Base-by-base conservation (phyloP, 2,888 invertebrate genomes). In the Sphaeridia pumilis region DNA sequence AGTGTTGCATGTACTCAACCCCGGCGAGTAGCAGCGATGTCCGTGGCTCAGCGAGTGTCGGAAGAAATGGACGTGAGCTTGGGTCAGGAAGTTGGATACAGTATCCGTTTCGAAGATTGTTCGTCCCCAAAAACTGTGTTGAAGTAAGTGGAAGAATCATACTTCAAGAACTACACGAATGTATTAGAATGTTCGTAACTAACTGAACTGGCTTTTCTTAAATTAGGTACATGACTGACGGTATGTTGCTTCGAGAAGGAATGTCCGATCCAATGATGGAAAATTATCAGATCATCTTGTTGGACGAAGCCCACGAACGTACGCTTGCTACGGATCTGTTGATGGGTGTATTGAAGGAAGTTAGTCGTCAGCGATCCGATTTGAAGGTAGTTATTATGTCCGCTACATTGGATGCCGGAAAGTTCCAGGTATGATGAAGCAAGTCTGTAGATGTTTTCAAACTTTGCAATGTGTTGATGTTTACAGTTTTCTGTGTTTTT, bases 221-320 rank as follows among this genome's bases (percentile, higher is more conserved):
- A n/a, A n/a, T n/a, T 64, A 82, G 81, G 69, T 97, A 98, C 70
- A 92, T 97, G 92, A 98, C 98, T 14, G 97, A 98, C 67, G 98
- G 98, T 88, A 98, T 99, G 98, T 79, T 99, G 71, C 75, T 99
- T 27, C 76, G 98, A 57, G 98, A 99, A 75, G 97, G 93, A 0
- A 98, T 99, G 98, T 94, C 93, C 0, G 95, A 97, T 71, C 97
- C 98, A 0, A 87, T 97, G 82, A 73, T 99, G 5, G 95, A 97
- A 65, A 82, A 83, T 12, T 99, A 99, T 72, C 85, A 94, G 69
- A 93, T 94, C 2, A 85, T 95, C 35, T 73, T 99, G 50, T 81
- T 99, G 41, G 98, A 99, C 67, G 98, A 99, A 70, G 98, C 98
- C 67, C 98, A 99, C 73, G 98, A 99, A 74, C 81, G 98, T 66